Base-by-base conservation (phyloP, 2,888 invertebrate genomes). In the Trissonchulus sp. region DNA sequence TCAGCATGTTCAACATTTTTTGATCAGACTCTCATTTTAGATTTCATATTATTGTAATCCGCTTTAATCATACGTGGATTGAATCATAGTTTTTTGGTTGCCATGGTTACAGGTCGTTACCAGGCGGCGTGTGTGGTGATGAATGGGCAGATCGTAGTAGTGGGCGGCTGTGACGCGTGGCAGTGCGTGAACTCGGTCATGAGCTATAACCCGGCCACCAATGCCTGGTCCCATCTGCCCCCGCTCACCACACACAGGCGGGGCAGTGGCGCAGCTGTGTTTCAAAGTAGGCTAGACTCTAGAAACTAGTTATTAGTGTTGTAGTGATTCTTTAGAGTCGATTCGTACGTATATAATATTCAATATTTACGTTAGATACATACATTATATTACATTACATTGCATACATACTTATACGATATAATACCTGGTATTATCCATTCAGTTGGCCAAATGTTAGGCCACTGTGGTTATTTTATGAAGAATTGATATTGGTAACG, bases 151-250 rank as follows among this genome's bases (percentile, higher is more conserved):
- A 88, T 93, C 75, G 91, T 91, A 88, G 93, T 90, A 37, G 90
- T 91, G 76, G 94, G 93, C 76, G 93, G 94, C 36, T 92, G 92
- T 84, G 93, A 93, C 86, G 89, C 91, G n/a, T 93, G 93, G 93
- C 91, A 90, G 86, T 92, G 92, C 84, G 88, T 92, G 34, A 89
- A 87, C 78, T 35, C 68, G 36, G 90, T 90, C 0, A 91, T 91
- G 84, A 86, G 89, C 1, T 91, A 90, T 82, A 89, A 90, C 82
- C 89, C 90, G 0, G 85, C 86, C 71, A 87, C 87, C 0, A 87
- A 90, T 80, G 81, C 84, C 0, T 91, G 91, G 91, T 85, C 88
- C 73, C 88, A 90, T 36, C 92, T 91, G 8, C 90, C 93, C 3
- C 89, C 88, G 79, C 88, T 93, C 83, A 90, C 90, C 74, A 90